Conservation (phyloP, 1,140 invertebrate genomes). For the Acromyrmex echinatior region DNA sequence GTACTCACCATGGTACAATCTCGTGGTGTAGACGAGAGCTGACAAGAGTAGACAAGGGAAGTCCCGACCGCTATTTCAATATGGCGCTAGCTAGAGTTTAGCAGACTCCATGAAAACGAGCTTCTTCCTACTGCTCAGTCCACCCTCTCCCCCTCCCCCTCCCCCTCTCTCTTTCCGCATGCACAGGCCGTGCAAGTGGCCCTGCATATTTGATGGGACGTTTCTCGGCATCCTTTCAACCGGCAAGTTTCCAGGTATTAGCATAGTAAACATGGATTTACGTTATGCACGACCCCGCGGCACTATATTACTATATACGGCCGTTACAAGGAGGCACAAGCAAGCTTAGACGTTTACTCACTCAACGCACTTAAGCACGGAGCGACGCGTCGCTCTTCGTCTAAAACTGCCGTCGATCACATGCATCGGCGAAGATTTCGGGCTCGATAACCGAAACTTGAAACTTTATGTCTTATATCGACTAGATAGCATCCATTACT, state of each 20-base stretch:
- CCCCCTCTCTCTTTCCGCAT: not conserved
- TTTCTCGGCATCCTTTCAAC: conserved; percentile 82
- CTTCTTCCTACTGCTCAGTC: conserved; percentile 48
- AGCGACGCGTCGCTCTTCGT: conserved; percentile 67
- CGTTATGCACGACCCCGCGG: conserved; percentile 75
- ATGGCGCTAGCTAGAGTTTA: conserved; percentile 39
- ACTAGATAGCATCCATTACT: not conserved
- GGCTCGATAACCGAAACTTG: not conserved
- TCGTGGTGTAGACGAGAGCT: conserved; percentile 39
- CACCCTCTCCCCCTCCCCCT: not conserved
- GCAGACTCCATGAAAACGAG: conserved; percentile 68
- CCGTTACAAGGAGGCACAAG: conserved; percentile 67
- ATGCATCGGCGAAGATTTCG: conserved; percentile 39
- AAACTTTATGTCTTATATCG: not conserved
- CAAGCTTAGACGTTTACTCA: conserved; percentile 76
- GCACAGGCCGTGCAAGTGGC: conserved; percentile 76
- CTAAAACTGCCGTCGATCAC: conserved; percentile 59
- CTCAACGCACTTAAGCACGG: conserved; percentile 74
- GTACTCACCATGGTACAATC: conserved; percentile 5
- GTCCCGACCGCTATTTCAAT: conserved; percentile 55
- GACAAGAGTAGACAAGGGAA: conserved; percentile 46
- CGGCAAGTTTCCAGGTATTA: conserved; percentile 83
- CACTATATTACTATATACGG: conserved; percentile 68
- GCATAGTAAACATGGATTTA: conserved; percentile 85
- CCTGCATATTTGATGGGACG: conserved; percentile 83